phyloP scores from a whole-genome alignment of 2,113 vertebrate genomes.

The Aegotheles bennettii region DNA sequence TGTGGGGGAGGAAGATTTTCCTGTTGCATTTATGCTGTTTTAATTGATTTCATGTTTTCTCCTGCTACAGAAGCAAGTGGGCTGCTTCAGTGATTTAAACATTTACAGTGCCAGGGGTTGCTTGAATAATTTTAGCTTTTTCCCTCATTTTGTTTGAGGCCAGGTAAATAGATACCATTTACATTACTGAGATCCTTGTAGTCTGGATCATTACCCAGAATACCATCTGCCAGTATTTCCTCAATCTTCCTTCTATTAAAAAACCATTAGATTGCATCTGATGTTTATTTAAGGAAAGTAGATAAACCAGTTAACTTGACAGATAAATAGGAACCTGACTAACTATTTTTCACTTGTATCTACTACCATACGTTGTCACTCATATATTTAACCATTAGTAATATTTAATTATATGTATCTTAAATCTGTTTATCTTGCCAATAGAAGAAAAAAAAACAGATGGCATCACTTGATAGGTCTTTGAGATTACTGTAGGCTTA shows the following conservation, averaged over 20 bases:
- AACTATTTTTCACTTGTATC: slow-evolving; percentile 45
- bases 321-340: slow-evolving; percentile 35
- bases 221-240: slow-evolving; percentile 57
- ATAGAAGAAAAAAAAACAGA: neutral
- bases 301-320: slow-evolving; percentile 48
- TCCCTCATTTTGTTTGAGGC: neutral
- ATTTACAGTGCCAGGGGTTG: neutral
- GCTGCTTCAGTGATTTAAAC: slow-evolving; percentile 47
- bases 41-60: slow-evolving; percentile 44
- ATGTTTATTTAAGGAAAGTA: slow-evolving; percentile 47
- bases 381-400: slow-evolving; percentile 40
- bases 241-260: slow-evolving; percentile 64
- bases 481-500: neutral
- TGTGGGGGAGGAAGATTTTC: slow-evolving; percentile 13
- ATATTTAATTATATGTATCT: slow-evolving; percentile 46
- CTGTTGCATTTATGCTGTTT: slow-evolving; percentile 26
- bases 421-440: slow-evolving; percentile 21
- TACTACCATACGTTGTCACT: slow-evolving; percentile 14
- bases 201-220: slow-evolving; percentile 62
- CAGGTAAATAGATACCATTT: slow-evolving; percentile 60
- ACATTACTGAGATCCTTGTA: slow-evolving; percentile 58
- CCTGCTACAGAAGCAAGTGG: neutral
- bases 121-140: neutral
- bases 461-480: neutral
- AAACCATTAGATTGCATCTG: slow-evolving; percentile 56